A percentile compares a stretch with the other conserved stretches of the same genome.
Conservation (phyloP, 1,140 invertebrate genomes). For the Alviniconcha marisindica region DNA sequence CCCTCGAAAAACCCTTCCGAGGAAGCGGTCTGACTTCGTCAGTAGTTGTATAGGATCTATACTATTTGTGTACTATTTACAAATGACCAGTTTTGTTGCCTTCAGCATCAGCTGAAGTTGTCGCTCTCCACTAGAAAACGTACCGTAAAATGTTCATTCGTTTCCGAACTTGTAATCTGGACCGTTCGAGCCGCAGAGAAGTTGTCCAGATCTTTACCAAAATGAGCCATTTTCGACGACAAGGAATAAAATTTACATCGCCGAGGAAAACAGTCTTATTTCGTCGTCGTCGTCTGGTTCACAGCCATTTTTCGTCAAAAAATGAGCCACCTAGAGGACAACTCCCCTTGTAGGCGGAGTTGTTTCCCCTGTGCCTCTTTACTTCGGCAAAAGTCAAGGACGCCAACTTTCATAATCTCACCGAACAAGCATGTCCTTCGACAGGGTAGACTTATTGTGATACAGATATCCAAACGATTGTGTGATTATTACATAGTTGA, state of each 20-base stretch:
- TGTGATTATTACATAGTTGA: no score
- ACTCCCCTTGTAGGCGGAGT: constrained; percentile 4
- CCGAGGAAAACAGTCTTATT: not conserved
- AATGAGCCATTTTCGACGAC: constrained; percentile 64
- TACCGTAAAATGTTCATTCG: constrained; percentile 69
- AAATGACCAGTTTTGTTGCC: no score
- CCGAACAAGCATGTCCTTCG: no score
- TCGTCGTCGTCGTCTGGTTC: not conserved
- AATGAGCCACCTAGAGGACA: constrained; percentile 24
- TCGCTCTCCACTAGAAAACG: constrained; percentile 22
- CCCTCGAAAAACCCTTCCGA: no score
- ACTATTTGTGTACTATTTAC: no score
- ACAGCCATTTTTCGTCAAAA: constrained; percentile 21
- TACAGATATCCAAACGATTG: no score
- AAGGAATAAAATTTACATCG: not conserved
- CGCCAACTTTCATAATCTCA: constrained; percentile 28
- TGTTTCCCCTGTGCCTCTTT: constrained; percentile 16
- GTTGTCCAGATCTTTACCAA: constrained; percentile 63
- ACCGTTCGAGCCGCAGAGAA: constrained; percentile 59
- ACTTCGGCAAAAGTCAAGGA: constrained; percentile 1
- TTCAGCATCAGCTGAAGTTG: no score
- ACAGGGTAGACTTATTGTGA: no score
- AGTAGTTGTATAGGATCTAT: no score
- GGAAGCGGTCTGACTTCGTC: no score
- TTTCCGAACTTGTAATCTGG: constrained; percentile 63